phyloP scores from a whole-genome alignment of 2,113 vertebrate species.

The Lonchura striata region DNA sequence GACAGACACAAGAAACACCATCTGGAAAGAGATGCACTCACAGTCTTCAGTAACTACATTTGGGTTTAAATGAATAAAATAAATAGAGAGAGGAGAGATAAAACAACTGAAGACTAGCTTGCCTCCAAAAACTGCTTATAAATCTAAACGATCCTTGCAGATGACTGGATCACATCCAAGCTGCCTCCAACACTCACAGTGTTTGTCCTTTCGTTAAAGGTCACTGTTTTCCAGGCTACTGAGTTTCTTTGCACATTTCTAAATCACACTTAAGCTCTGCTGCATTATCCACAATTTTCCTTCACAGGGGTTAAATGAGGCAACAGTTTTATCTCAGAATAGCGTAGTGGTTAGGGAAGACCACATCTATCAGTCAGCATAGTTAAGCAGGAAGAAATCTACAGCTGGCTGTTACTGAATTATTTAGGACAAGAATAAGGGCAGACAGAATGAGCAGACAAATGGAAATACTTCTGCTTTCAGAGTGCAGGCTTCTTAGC shows the following conservation, averaged over 20 bases:
- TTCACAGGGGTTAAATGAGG: conserved; percentile 50
- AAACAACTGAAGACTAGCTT: not conserved
- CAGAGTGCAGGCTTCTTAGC: not conserved
- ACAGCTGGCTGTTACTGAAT: conserved; percentile 44
- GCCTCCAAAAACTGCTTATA: not conserved
- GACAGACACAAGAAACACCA: not conserved
- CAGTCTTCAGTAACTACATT: not conserved
- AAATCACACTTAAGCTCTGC: conserved; percentile 20
- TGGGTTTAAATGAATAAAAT: not conserved
- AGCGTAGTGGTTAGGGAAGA: conserved; percentile 17
- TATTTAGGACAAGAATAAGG: conserved; percentile 41
- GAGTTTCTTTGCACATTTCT: conserved; percentile 30
- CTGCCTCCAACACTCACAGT: not conserved
- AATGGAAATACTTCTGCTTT: not conserved
- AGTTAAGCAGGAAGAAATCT: conserved; percentile 35
- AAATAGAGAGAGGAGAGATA: not conserved
- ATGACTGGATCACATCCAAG: conserved; percentile 37
- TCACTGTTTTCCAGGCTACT: conserved; percentile 35
- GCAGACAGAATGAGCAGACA: not conserved
- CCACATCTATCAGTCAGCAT: conserved; percentile 49
- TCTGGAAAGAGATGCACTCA: not conserved
- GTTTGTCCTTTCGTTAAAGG: conserved; percentile 43
- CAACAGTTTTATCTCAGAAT: conserved; percentile 16
- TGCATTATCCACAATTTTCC: conserved; percentile 8
- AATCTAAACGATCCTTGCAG: not conserved